These are phyloP conservation scores for Podarcis muralis DNA, from an alignment of 2,113 vertebrate genomes.

Conservation along the genomic window DNA sequence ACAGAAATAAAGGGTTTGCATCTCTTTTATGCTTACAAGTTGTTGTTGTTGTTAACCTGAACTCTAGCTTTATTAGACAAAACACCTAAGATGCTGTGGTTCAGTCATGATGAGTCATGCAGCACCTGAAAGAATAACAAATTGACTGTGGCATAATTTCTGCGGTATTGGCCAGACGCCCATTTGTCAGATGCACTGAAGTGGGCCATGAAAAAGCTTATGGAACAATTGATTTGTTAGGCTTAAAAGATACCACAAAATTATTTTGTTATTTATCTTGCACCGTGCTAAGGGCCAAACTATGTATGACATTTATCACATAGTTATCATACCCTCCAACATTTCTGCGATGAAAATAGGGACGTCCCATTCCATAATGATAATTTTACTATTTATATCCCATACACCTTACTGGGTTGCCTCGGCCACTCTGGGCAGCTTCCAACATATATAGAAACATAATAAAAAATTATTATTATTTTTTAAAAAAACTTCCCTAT, in stretches of 20 bases:
- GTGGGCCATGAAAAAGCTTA: background rate
- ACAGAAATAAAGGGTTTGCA: slow-evolving; percentile 27
- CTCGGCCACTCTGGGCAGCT: too few relatives aligned
- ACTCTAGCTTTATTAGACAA: background rate
- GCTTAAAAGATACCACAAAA: background rate
- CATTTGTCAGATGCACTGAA: background rate
- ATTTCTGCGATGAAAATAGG: too few relatives aligned
- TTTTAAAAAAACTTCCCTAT: too few relatives aligned
- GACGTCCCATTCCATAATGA: too few relatives aligned
- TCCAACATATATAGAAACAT: too few relatives aligned
- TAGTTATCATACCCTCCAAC: too few relatives aligned
- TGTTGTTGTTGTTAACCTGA: background rate
- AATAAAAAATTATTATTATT: too few relatives aligned
- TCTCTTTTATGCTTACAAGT: background rate
- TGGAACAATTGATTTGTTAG: background rate
- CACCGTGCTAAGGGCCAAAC: too few relatives aligned
- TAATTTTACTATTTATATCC: too few relatives aligned
- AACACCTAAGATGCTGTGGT: background rate
- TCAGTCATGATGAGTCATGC: background rate
- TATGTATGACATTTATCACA: too few relatives aligned
- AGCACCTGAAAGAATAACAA: background rate
- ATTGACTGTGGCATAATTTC: background rate
- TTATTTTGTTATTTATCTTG: too few relatives aligned
- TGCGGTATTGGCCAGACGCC: background rate
- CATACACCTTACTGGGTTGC: too few relatives aligned